Percentiles rank a stretch among this genome's conserved stretches.
Conservation (phyloP, 1,140 invertebrate genomes). For the Gyrodactylus salaris region DNA sequence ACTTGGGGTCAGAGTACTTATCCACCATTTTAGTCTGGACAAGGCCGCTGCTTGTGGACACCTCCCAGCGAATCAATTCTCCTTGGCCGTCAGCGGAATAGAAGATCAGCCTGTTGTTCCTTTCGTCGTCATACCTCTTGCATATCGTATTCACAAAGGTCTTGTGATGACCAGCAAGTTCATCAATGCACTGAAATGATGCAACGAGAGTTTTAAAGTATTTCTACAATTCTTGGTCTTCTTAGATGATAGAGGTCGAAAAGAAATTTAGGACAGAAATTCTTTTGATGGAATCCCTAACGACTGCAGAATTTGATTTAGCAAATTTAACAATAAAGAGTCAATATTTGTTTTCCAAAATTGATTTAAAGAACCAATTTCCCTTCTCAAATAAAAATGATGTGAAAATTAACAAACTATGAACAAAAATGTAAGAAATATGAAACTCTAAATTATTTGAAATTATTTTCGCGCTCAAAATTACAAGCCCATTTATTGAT, state of each 20-base stretch:
- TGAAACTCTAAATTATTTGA: not conserved
- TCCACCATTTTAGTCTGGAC: not conserved
- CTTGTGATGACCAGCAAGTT: not conserved
- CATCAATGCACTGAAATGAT: not conserved
- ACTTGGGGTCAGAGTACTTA: not conserved
- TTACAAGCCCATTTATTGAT: not conserved
- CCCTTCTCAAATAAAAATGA: too few relatives aligned
- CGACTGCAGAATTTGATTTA: too few relatives aligned
- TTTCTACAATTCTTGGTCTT: not conserved
- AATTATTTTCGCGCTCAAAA: not conserved
- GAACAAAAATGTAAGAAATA: not conserved
- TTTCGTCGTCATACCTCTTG: not conserved
- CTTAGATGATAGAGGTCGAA: not conserved
- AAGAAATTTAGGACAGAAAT: not conserved
- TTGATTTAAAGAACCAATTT: too few relatives aligned
- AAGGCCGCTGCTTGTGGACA: not conserved
- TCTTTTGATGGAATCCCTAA: not conserved
- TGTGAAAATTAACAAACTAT: too few relatives aligned
- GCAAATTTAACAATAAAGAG: too few relatives aligned
- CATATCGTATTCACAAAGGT: not conserved
- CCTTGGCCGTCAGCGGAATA: not conserved
- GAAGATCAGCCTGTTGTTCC: not conserved
- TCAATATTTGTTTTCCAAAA: too few relatives aligned
- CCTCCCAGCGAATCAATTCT: not conserved
- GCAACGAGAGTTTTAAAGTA: not conserved